Base-by-base conservation (phyloP, 2,113 vertebrate genomes). In the Passer montanus region DNA sequence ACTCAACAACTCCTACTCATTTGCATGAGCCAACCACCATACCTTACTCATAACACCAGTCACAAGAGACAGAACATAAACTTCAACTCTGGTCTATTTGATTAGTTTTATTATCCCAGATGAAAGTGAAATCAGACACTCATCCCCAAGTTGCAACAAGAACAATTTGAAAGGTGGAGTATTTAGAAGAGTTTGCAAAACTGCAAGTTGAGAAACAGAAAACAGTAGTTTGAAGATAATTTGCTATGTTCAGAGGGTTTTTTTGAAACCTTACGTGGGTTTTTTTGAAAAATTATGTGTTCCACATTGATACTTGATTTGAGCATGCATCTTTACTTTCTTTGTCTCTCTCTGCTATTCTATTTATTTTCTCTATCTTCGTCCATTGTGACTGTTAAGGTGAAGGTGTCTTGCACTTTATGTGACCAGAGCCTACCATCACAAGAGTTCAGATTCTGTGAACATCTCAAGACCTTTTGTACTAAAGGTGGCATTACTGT, bases 101-200 rank as follows among this genome's bases (percentile, higher is more conserved):
- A 64, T 41, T n/a, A 87, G 23, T 64, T 92, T 89, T 93, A 73
- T 53, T 39, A 84, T 60, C 15, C 14, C 52, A 77, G 41, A 92
- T 80, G 64, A 93, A 93, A 94, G 28, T 90, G 47, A 92, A 93
- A 86, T 53, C 49, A 72, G 33, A 67, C 14, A 47, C 9, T 43
- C 24, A 23, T 44, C 17, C 35, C 23, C 35, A 87, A 63, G 22
- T 20, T 64, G 56, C 30, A 73, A n/a, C 13, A 78, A 64, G 64
- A 77, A 70, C 39, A 70, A 87, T 77, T 52, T 70, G 37, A 93
- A 90, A 77, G 35, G 8, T 37, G 27, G 3, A 44, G n/a, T 55
- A 78, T 78, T 75, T 77, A 70, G 27, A 30, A 35, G 5, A 77
- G 31, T 41, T 35, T 63, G 33, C 28, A 74, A 74, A 87, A 85